Evolutionary conservation across 2,113 vertebrate species (phyloP).

Genomic region (Cebus imitator): DNA sequence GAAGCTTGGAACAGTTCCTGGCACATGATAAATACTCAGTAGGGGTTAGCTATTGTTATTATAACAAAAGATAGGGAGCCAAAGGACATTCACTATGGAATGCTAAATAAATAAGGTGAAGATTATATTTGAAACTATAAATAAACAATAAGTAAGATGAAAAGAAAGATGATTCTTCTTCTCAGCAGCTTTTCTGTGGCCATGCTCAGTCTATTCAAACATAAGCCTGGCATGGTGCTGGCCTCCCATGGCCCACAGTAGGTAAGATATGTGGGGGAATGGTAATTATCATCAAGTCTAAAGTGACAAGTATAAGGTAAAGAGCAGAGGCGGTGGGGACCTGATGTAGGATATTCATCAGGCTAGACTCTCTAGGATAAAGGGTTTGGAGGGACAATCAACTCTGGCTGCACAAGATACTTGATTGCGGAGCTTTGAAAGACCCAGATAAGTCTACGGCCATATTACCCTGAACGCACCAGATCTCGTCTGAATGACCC

Average conservation of each 20-base stretch:
- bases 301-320: neutral
- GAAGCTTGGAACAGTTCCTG: neutral
- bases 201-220: neutral
- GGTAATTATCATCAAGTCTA: neutral
- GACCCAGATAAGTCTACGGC: neutral
- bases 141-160: constrained; percentile 3
- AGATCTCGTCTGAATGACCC: too few relatives aligned
- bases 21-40: neutral
- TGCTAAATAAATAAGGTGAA: constrained; percentile 13
- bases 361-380: neutral
- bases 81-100: neutral
- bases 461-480: too few relatives aligned
- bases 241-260: neutral
- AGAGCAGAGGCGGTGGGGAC: neutral
- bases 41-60: neutral
- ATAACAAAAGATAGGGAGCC: constrained; percentile 20
- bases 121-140: constrained; percentile 37
- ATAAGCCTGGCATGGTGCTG: neutral
- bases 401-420: neutral
- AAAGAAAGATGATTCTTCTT: neutral
- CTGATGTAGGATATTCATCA: neutral
- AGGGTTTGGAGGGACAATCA: neutral
- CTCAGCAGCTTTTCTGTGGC: neutral
- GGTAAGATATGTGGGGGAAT: neutral
- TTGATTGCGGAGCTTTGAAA: neutral